Evolutionary conservation across 2,113 vertebrate species (phyloP).

Genomic region (Trachemys scripta): DNA sequence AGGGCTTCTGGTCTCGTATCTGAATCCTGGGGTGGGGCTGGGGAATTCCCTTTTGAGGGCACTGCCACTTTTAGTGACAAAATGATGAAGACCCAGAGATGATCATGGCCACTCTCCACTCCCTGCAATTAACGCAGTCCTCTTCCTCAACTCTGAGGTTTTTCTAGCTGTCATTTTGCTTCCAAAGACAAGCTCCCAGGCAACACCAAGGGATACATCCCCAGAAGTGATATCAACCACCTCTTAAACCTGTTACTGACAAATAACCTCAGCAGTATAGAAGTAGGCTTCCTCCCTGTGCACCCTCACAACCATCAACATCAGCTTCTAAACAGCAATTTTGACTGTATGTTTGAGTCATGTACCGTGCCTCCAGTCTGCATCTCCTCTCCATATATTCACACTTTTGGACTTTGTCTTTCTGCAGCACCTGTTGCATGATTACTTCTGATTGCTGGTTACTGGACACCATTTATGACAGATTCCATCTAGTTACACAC

Average conservation of each 20-base stretch:
- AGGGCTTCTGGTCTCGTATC: too few relatives aligned
- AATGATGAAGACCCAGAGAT: too few relatives aligned
- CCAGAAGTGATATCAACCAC: neutral
- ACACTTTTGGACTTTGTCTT: too few relatives aligned
- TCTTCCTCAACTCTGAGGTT: neutral
- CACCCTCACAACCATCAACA: neutral
- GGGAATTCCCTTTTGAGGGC: too few relatives aligned
- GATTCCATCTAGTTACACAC: neutral
- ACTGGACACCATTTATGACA: neutral
- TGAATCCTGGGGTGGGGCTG: too few relatives aligned
- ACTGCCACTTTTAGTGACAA: too few relatives aligned
- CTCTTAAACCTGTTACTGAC: neutral
- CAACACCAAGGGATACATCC: neutral
- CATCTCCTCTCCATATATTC: too few relatives aligned
- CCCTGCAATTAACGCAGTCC: neutral
- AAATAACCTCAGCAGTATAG: neutral
- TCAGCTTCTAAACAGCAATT: neutral
- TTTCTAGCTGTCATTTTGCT: neutral
- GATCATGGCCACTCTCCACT: too few relatives aligned
- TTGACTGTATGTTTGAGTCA: neutral
- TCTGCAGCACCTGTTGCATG: neutral
- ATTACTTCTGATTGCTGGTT: neutral
- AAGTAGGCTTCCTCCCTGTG: neutral
- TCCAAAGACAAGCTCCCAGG: neutral
- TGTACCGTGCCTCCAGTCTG: too few relatives aligned